Conservation (phyloP, 2,888 invertebrate genomes). For the Dynastes grantii region DNA sequence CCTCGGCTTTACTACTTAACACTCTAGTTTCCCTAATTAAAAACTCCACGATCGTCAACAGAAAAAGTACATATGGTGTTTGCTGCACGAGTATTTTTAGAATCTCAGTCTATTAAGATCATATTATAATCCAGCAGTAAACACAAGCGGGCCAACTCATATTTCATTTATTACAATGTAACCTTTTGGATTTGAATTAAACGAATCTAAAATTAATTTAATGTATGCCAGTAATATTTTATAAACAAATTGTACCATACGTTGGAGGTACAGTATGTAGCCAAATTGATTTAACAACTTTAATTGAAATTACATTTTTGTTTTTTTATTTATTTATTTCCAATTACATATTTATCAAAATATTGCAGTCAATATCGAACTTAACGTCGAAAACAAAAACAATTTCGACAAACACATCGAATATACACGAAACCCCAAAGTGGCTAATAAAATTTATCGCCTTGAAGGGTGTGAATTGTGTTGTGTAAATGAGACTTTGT, state of each 20-base stretch:
- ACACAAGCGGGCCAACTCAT: constrained; percentile 5
- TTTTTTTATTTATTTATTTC: too few relatives aligned
- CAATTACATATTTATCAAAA: too few relatives aligned
- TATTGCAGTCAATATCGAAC: too few relatives aligned
- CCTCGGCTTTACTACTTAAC: constrained; percentile 53
- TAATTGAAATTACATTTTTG: too few relatives aligned
- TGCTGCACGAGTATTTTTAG: constrained; percentile 36
- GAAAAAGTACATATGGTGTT: constrained; percentile 43
- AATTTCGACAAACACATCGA: neutral
- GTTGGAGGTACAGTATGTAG: too few relatives aligned
- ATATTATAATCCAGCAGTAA: constrained; percentile 22
- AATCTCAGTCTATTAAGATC: constrained; percentile 40
- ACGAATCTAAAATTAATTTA: neutral
- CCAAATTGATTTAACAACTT: neutral
- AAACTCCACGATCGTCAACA: constrained; percentile 37
- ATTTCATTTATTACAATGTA: constrained; percentile 16
- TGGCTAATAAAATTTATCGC: constrained; percentile 55
- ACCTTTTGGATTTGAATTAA: neutral
- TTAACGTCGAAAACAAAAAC: too few relatives aligned
- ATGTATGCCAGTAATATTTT: neutral
- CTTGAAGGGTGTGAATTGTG: constrained; percentile 49
- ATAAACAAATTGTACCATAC: neutral
- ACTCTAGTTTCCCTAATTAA: constrained; percentile 48
- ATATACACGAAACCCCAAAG: constrained; percentile 51
- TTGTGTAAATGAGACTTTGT: constrained; percentile 52